Conservation (phyloP, 2,888 invertebrate species). For the Agrotis ipsilon region DNA sequence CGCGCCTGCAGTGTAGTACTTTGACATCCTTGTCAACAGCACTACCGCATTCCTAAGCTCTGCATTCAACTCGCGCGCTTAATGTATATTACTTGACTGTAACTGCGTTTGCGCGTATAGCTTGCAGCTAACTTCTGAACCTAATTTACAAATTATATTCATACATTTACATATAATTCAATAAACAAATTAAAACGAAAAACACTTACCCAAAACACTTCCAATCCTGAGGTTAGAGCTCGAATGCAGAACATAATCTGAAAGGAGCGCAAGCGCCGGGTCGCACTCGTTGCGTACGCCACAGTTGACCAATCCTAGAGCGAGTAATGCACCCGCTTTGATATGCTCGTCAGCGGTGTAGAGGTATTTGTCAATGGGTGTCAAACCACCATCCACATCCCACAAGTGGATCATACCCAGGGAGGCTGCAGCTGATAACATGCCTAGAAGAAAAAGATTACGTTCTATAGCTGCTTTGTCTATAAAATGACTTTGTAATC, state of each 20-base stretch:
- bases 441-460: constrained; percentile 87
- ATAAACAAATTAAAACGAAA: constrained; percentile 12
- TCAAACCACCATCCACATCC: constrained; percentile 99
- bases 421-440: constrained; percentile 99
- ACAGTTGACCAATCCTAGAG: constrained; percentile 99
- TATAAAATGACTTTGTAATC: background rate
- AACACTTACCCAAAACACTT: constrained; percentile 92
- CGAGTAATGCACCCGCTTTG: constrained; percentile 98
- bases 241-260: constrained; percentile 97
- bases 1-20: too few relatives aligned
- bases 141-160: too few relatives aligned
- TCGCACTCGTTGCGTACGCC: constrained; percentile 99
- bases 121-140: too few relatives aligned
- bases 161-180: background rate
- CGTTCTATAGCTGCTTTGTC: background rate
- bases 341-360: constrained; percentile 99
- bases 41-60: too few relatives aligned
- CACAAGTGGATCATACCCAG: constrained; percentile 98
- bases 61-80: too few relatives aligned
- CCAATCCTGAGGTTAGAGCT: constrained; percentile 96
- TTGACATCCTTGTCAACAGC: too few relatives aligned
- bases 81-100: too few relatives aligned
- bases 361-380: constrained; percentile 99
- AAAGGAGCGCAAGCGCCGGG: constrained; percentile 98
- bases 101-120: too few relatives aligned